Evolutionary conservation across 2,113 vertebrate genomes (phyloP).

Genomic region (Chinchilla lanigera): DNA sequence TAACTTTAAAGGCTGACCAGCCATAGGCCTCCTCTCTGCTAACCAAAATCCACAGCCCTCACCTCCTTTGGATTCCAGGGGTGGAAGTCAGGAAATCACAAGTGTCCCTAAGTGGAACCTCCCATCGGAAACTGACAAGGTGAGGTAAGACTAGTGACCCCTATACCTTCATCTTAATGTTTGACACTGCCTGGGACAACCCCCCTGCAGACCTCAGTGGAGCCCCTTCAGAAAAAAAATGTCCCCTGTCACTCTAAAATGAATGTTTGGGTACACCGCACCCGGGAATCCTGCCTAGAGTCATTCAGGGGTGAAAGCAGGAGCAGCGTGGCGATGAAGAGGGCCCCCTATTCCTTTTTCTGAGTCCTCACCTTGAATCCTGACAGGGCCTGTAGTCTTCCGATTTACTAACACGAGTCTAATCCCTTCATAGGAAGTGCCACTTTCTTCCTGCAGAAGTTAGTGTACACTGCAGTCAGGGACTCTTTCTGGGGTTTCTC

Average conservation of each 20-base stretch:
- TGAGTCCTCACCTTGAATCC: neutral
- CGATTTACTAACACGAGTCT: fast-evolving
- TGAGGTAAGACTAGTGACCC: neutral
- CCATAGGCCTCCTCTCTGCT: neutral
- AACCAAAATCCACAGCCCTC: neutral
- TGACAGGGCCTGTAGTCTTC: neutral
- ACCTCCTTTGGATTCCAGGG: neutral
- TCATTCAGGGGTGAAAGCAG: fast-evolving
- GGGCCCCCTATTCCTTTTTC: neutral
- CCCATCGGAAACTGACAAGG: neutral
- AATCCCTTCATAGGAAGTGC: fast-evolving
- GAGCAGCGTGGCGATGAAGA: fast-evolving
- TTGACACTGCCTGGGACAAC: neutral
- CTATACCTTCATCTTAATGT: neutral
- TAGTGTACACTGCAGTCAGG: neutral
- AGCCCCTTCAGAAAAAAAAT: neutral
- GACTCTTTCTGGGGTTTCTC: neutral
- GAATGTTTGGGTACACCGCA: neutral
- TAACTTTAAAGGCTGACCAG: neutral
- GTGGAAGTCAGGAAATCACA: neutral
- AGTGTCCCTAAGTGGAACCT: neutral
- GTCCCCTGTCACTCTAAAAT: too few relatives aligned
- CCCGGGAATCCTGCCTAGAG: fast-evolving
- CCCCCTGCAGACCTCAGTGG: neutral
- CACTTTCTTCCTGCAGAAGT: neutral